Conservation (phyloP, 1,140 invertebrate species). For the Meloidogyne exigua region DNA sequence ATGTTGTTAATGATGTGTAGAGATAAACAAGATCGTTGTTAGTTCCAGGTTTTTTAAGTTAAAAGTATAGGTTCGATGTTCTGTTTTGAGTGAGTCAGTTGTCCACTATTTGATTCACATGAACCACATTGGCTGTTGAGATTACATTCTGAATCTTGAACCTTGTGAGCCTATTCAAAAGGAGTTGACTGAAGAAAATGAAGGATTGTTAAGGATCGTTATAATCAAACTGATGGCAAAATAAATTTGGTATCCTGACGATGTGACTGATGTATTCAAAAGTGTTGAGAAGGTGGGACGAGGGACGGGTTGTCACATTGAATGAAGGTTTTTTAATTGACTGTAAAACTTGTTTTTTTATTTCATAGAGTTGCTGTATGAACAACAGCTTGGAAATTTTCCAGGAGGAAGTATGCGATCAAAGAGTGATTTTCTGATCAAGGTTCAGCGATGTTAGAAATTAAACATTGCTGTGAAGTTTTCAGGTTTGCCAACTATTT, state of each 20-base stretch:
- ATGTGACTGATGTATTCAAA: too few species aligned
- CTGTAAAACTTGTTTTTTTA: too few species aligned
- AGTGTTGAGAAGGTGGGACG: conserved; percentile 99
- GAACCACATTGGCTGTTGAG: conserved; percentile 98
- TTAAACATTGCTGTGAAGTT: conserved; percentile 99
- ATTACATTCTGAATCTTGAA: conserved; percentile 97
- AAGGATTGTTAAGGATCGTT: too few species aligned
- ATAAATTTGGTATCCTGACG: too few species aligned
- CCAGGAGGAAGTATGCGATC: conserved; percentile 98
- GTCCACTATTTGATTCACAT: conserved; percentile 99
- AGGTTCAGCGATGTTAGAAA: conserved; percentile 99
- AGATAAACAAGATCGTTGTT: too few species aligned
- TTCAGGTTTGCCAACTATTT: conserved; percentile 91
- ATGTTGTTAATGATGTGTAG: too few species aligned
- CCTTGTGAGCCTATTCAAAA: conserved; percentile 96
- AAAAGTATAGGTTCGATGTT: too few species aligned
- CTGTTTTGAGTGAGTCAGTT: too few species aligned
- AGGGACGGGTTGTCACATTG: conserved; percentile 99
- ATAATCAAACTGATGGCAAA: too few species aligned
- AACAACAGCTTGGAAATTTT: conserved; percentile 99
- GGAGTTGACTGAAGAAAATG: too few species aligned
- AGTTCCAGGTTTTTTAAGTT: too few species aligned
- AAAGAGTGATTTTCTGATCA: conserved; percentile 94
- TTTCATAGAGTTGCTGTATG: too few species aligned
- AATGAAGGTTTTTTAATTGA: conserved; percentile 71